Conservation (phyloP, 2,888 invertebrate species). For the Drosophila fungiperda region DNA sequence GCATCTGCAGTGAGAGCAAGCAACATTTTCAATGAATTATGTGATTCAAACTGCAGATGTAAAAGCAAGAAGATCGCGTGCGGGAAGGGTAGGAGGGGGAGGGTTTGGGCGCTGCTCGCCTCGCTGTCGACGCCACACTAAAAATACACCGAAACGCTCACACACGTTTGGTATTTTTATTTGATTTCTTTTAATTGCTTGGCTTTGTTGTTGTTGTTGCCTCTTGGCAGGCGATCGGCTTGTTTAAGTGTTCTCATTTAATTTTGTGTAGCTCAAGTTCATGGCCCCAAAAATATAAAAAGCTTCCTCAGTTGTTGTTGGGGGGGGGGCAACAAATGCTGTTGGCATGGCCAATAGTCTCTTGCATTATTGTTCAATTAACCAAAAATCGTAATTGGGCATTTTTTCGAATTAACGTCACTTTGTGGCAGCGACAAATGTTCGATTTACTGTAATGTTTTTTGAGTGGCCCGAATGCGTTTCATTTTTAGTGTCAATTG, state of each 20-base stretch:
- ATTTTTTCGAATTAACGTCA: slow-evolving; percentile 36
- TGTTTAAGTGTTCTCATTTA: slow-evolving; percentile 67
- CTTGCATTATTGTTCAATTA: slow-evolving; percentile 60
- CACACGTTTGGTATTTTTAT: slow-evolving; percentile 49
- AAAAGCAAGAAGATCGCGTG: slow-evolving; percentile 52
- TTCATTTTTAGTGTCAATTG: slow-evolving; percentile 30
- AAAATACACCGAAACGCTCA: slow-evolving; percentile 59
- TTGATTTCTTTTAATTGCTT: slow-evolving; percentile 72
- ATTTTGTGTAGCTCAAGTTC: slow-evolving; percentile 72
- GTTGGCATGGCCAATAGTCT: slow-evolving; percentile 16
- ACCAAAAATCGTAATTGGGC: slow-evolving; percentile 50
- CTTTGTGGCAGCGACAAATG: slow-evolving; percentile 17
- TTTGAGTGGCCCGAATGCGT: slow-evolving; percentile 15
- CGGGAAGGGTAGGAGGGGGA: not conserved
- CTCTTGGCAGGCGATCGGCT: slow-evolving; percentile 43
- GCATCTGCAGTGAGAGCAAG: not conserved
- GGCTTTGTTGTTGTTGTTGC: slow-evolving; percentile 21
- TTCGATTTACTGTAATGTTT: slow-evolving; percentile 16
- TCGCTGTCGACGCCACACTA: slow-evolving; percentile 53
- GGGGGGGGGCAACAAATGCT: slow-evolving; percentile 32
- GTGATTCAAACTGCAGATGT: slow-evolving; percentile 55
- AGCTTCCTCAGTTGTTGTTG: slow-evolving; percentile 53
- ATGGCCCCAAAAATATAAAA: slow-evolving; percentile 66
- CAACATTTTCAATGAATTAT: slow-evolving; percentile 65
- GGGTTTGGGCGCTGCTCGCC: slow-evolving; percentile 15